Evolutionary conservation across 1,140 invertebrate genomes (phyloP).

Genomic region (Cyclina sinensis): DNA sequence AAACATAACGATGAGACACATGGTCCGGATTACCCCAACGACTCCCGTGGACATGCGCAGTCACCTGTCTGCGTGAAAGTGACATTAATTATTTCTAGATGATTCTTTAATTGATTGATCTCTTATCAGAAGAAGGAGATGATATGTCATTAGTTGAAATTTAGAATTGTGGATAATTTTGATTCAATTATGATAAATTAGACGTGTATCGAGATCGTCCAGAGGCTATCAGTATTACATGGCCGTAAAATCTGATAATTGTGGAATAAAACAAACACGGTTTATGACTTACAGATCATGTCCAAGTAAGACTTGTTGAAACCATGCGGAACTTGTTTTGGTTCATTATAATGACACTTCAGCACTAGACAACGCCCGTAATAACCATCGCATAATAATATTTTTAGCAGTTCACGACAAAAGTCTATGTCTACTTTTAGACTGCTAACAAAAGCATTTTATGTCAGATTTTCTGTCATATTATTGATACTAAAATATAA

Average conservation of each 20-base stretch:
- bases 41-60: conserved; percentile 10
- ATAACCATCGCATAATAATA: too few species aligned
- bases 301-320: background rate
- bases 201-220: conserved; percentile 28
- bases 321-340: background rate
- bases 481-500: too few species aligned
- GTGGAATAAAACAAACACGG: conserved; percentile 1
- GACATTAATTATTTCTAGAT: conserved; percentile 60
- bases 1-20: conserved; percentile 12
- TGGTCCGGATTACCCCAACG: conserved; percentile 38
- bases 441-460: too few species aligned
- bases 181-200: conserved; percentile 62
- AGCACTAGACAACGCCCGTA: too few species aligned
- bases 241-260: conserved; percentile 50
- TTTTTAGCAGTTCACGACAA: too few species aligned
- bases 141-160: conserved; percentile 30
- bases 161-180: conserved; percentile 42
- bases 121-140: conserved; percentile 31
- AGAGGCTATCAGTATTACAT: conserved; percentile 13
- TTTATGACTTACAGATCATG: conserved; percentile 7
- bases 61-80: background rate
- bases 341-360: background rate
- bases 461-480: too few species aligned
- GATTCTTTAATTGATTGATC: conserved; percentile 57
- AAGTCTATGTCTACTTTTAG: too few species aligned